A percentile compares a stretch with the other conserved stretches of the same genome.
phyloP scores from a whole-genome alignment of 2,888 invertebrate species.

The Taphrorychus bicolor region DNA sequence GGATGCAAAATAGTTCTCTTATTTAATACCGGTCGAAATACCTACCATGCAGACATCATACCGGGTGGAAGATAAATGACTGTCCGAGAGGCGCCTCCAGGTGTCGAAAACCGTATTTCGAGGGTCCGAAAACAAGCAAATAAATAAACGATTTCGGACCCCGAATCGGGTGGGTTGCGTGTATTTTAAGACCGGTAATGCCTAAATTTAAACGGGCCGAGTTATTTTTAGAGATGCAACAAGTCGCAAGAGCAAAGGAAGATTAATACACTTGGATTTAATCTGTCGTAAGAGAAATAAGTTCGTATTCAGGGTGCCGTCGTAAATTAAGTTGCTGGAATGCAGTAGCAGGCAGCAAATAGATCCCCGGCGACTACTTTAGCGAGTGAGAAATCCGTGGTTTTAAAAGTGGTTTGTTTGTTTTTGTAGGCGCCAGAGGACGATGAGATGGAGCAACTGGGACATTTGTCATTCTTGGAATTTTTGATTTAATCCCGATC shows the following conservation, averaged over 20 bases:
- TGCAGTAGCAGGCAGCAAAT: slow-evolving; percentile 21
- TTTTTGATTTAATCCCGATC: neutral
- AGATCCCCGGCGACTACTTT: slow-evolving; percentile 11
- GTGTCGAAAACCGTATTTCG: slow-evolving; percentile 7
- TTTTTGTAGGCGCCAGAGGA: slow-evolving; percentile 4
- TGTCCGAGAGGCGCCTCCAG: slow-evolving; percentile 5
- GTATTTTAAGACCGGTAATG: slow-evolving; percentile 31
- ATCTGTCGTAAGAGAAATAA: slow-evolving; percentile 27
- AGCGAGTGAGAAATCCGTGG: neutral
- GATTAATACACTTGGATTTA: slow-evolving; percentile 31
- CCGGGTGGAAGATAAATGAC: neutral
- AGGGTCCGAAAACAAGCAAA: slow-evolving; percentile 26
- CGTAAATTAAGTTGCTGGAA: slow-evolving; percentile 29
- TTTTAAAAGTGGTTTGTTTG: slow-evolving; percentile 4
- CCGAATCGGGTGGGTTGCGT: slow-evolving; percentile 18
- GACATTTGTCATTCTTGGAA: neutral
- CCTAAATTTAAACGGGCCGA: slow-evolving; percentile 34
- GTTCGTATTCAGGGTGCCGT: slow-evolving; percentile 18
- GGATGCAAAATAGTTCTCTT: too few relatives aligned
- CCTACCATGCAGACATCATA: too few relatives aligned
- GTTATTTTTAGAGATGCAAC: slow-evolving; percentile 41
- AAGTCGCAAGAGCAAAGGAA: slow-evolving; percentile 23
- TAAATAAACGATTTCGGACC: slow-evolving; percentile 31
- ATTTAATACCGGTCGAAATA: neutral
- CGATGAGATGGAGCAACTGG: neutral